A percentile compares a stretch with the other conserved stretches of the same genome.
Evolutionary conservation across 2,797 vertebrate species (phyloP).

Genomic region (Echeneis naucrates): DNA sequence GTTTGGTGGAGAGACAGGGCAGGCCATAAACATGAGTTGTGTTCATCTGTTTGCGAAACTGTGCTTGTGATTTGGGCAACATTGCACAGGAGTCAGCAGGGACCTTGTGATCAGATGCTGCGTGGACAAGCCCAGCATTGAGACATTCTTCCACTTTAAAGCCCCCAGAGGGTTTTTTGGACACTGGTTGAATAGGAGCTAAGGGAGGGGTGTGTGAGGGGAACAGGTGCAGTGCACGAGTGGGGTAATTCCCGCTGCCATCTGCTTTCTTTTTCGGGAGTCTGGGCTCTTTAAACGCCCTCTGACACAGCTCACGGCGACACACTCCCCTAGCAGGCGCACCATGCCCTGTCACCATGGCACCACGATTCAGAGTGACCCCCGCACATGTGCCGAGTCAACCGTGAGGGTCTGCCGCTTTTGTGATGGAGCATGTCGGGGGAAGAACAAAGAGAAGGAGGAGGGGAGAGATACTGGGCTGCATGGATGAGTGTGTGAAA

Average conservation of each 20-base stretch:
- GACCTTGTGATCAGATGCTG: constrained; percentile 70
- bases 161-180: constrained; percentile 76
- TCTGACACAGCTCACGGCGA: constrained; percentile 75
- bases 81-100: constrained; percentile 66
- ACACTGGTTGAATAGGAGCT: constrained; percentile 80
- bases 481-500: constrained; percentile 77
- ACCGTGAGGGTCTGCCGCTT: constrained; percentile 75
- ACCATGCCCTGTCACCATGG: constrained; percentile 81
- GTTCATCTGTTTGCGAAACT: constrained; percentile 48
- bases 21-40: constrained; percentile 56
- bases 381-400: constrained; percentile 85
- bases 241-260: constrained; percentile 80
- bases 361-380: constrained; percentile 80
- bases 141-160: constrained; percentile 86
- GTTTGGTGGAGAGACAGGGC: constrained; percentile 31
- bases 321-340: constrained; percentile 74
- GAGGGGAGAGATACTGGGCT: constrained; percentile 58
- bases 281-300: constrained; percentile 75
- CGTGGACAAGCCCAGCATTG: constrained; percentile 68
- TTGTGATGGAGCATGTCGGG: constrained; percentile 73
- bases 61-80: constrained; percentile 47
- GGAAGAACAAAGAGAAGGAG: constrained; percentile 55
- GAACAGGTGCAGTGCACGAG: constrained; percentile 86
- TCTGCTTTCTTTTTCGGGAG: constrained; percentile 84
- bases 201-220: constrained; percentile 64